Evolutionary conservation across 2,113 vertebrate species (phyloP), one percentile per base, ranked within the genome.

Genomic region (Labeo catla): DNA sequence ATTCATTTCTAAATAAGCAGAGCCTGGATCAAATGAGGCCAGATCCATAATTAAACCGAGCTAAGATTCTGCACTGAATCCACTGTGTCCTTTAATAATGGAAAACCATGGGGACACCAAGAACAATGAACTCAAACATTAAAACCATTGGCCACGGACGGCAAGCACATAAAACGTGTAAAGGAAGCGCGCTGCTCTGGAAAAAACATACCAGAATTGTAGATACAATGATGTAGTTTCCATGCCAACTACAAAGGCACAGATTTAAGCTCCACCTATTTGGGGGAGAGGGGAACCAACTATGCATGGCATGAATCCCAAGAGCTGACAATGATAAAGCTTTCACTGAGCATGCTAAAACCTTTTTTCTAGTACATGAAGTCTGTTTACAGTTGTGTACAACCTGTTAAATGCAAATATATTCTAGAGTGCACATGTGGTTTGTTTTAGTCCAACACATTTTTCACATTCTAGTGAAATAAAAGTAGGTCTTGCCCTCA

Each of bases 181-280:
- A 65, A 68, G 81, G 85, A 86, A 86, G 66, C 1, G 12, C 15
- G 0, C 21, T 19, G 15, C 50, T 78, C 63, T 77, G 45, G 77
- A 34, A 76, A 85, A 28, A 86, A 83, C 70, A 80, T 19, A 68
- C 81, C 65, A 70, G 61, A 68, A 66, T 50, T 12, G 15, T 72
- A 72, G 50, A 57, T 52, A 81, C 84, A 86, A 88, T 85, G 57
- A 77, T 72, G 57, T 84, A 47, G 57, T 84, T 57, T 50, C 79
- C 54, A 50, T 85, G 76, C 57, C 80, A 89, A 87, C 57, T 2
- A 54, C 34, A 36, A 81, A 74, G 68, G 50, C 63, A 39, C 61
- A 45, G 68, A 23, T 73, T 59, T 57, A 73, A 73, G 89, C 23
- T 81, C 81, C 87, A 54, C 81, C 84, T 47, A 73, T 82, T 76